phyloP scores from a whole-genome alignment of 2,797 vertebrate genomes.

The Taenioides sp. region DNA sequence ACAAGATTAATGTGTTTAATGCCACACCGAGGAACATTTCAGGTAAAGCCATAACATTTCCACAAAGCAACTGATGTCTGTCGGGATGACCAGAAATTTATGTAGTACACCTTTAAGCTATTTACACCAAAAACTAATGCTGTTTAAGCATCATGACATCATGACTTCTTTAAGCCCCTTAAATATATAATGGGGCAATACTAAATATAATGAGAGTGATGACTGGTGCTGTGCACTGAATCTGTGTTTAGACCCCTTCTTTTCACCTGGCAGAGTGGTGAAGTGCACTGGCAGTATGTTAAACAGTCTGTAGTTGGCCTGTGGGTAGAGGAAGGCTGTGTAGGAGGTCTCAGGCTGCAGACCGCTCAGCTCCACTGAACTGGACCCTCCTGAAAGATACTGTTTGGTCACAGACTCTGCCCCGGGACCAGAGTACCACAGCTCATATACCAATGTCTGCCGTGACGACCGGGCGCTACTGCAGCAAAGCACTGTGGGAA shows the following conservation, averaged over 20 bases:
- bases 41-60: no score
- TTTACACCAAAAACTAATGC: no score
- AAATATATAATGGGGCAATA: neutral
- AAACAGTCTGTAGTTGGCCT: slow-evolving; percentile 50
- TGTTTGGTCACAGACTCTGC: slow-evolving; percentile 13
- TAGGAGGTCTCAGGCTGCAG: slow-evolving; percentile 70
- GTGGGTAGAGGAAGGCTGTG: slow-evolving; percentile 54
- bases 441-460: slow-evolving; percentile 48
- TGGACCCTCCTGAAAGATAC: slow-evolving; percentile 40
- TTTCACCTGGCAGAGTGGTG: slow-evolving; percentile 71
- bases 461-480: slow-evolving; percentile 67
- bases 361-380: slow-evolving; percentile 46
- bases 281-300: slow-evolving; percentile 60
- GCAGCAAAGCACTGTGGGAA: slow-evolving; percentile 67
- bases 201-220: neutral
- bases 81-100: no score
- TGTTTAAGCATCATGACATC: neutral
- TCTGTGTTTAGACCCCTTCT: neutral
- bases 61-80: no score
- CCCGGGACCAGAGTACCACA: slow-evolving; percentile 41
- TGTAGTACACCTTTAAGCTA: no score
- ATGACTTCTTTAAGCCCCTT: neutral
- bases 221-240: neutral
- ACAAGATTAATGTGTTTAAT: no score
- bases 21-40: no score